These are phyloP conservation scores for Anagyrus pseudococci DNA, from an alignment of 2,888 invertebrate species.

Conservation along the genomic window DNA sequence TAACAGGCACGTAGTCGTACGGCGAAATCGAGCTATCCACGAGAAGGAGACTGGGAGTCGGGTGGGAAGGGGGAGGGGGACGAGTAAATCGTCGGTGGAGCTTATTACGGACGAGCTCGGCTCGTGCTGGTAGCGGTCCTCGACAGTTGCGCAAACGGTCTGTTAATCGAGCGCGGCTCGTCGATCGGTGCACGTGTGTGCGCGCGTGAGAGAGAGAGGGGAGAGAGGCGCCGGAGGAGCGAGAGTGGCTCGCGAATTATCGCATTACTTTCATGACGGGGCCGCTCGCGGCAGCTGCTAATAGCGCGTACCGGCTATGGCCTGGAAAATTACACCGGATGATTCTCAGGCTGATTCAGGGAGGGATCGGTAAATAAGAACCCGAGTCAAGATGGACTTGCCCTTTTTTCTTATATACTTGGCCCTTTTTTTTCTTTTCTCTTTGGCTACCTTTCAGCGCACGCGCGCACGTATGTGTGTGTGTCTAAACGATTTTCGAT, in stretches of 20 bases:
- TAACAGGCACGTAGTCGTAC: too few relatives aligned
- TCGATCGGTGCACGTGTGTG: slow-evolving; percentile 21
- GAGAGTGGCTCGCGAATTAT: slow-evolving; percentile 25
- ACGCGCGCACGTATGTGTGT: neutral
- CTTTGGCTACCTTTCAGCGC: neutral
- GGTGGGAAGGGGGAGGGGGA: too few relatives aligned
- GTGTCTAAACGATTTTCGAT: slow-evolving; percentile 39
- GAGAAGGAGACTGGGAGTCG: too few relatives aligned
- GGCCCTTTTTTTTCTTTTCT: neutral
- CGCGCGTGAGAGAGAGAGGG: neutral
- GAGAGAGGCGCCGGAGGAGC: neutral
- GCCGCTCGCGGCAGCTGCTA: slow-evolving; percentile 16
- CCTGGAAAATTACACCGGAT: slow-evolving; percentile 25
- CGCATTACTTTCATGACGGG: slow-evolving; percentile 32
- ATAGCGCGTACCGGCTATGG: slow-evolving; percentile 12
- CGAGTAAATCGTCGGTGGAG: neutral
- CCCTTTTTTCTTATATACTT: neutral
- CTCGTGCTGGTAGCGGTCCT: too few relatives aligned
- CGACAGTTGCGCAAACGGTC: slow-evolving; percentile 35
- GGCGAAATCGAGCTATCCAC: too few relatives aligned
- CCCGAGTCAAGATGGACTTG: slow-evolving; percentile 3
- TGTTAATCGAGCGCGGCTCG: slow-evolving; percentile 21
- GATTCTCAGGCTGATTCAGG: too few relatives aligned
- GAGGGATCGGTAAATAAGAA: slow-evolving; percentile 31
- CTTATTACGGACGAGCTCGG: neutral